Conservation (phyloP, 2,797 vertebrate species). For the Myripristis jacobus region DNA sequence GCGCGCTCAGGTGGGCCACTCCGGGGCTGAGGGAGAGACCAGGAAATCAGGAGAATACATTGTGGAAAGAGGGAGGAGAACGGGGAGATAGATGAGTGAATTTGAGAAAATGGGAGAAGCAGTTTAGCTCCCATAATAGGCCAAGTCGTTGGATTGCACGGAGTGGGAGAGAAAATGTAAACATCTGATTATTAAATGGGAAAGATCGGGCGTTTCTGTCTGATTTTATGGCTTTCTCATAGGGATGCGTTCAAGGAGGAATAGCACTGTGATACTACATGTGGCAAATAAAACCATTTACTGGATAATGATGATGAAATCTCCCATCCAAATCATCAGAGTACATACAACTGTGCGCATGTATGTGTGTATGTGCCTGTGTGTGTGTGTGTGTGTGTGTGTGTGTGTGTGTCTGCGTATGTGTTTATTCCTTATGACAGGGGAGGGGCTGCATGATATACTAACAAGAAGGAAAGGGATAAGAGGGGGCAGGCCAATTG, state of each 20-base stretch:
- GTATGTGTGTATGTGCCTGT: conserved; percentile 8
- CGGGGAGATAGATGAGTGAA: conserved; percentile 69
- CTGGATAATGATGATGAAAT: conserved; percentile 75
- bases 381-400: conserved; percentile 29
- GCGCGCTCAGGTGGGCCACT: conserved; percentile 82
- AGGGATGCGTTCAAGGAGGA: conserved; percentile 69
- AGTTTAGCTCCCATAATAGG: conserved; percentile 65
- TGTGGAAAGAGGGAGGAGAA: conserved; percentile 57
- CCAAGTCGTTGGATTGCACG: conserved; percentile 31
- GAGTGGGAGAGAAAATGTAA: conserved; percentile 36
- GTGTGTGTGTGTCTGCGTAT: conserved; percentile 20
- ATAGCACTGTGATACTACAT: conserved; percentile 50
- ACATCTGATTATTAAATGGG: conserved; percentile 65
- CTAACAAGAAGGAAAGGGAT: conserved; percentile 70
- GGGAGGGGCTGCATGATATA: conserved; percentile 61
- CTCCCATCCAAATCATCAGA: conserved; percentile 58
- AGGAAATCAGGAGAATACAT: conserved; percentile 76
- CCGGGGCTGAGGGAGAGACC: conserved; percentile 57
- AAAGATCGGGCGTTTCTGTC: conserved; percentile 53
- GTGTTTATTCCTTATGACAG: conserved; percentile 29
- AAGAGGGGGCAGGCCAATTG: conserved; percentile 74
- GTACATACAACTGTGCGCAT: conserved; percentile 37
- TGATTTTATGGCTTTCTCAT: conserved; percentile 73
- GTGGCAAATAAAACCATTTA: conserved; percentile 60
- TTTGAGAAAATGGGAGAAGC: conserved; percentile 75